Evolutionary conservation across 2,888 invertebrate species (phyloP).

Genomic region (Mythimna vitellina): DNA sequence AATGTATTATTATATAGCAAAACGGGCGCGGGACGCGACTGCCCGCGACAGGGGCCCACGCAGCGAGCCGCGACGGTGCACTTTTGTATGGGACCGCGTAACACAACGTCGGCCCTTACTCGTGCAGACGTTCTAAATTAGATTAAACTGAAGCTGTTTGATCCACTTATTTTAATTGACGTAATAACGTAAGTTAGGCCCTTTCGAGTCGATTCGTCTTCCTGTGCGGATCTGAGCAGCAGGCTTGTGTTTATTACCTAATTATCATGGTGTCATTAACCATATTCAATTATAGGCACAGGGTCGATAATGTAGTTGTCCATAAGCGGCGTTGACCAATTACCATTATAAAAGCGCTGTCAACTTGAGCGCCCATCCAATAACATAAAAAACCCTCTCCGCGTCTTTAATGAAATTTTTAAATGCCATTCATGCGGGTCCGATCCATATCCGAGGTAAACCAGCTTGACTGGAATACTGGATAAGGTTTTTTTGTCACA

Average conservation of each 20-base stretch:
- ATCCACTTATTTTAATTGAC: slow-evolving; percentile 19
- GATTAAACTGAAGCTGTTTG: slow-evolving; percentile 15
- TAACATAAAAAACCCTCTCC: background rate
- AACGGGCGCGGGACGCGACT: too few relatives aligned
- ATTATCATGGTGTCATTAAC: too few relatives aligned
- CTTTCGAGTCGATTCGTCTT: background rate
- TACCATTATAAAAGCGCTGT: background rate
- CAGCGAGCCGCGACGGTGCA: too few relatives aligned
- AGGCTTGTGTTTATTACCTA: background rate
- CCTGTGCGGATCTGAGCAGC: background rate
- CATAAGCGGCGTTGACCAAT: background rate
- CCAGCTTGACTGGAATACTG: slow-evolving; percentile 1
- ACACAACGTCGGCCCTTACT: background rate
- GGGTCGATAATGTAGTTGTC: background rate
- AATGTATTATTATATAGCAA: too few relatives aligned
- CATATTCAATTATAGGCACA: background rate
- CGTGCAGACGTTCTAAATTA: slow-evolving; percentile 5
- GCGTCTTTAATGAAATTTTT: background rate
- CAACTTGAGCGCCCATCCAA: background rate
- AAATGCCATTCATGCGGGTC: background rate
- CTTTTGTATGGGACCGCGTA: too few relatives aligned
- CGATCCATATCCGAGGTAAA: slow-evolving; percentile 10
- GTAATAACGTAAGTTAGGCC: background rate
- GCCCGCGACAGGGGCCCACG: too few relatives aligned
- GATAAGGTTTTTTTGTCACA: background rate